A percentile compares a stretch with the other conserved stretches of the same genome.
Evolutionary conservation across 2,113 vertebrate genomes (phyloP).

Genomic region (Oryzias woworae): DNA sequence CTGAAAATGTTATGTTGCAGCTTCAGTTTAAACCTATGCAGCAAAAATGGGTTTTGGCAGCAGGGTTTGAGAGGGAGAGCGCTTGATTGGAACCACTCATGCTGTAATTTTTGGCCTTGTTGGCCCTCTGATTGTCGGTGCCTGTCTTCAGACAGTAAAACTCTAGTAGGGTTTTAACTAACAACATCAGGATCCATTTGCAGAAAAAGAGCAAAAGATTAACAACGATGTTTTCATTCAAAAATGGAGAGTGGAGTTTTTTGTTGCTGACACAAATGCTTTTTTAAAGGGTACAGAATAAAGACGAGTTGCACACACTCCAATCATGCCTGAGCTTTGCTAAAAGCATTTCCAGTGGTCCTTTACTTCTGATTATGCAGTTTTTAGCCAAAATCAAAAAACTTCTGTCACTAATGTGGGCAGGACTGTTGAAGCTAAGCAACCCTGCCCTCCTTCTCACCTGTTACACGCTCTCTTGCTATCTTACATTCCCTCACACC

Average conservation of each 20-base stretch:
- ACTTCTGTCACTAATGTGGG: too few relatives aligned
- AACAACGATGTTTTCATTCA: constrained; percentile 10
- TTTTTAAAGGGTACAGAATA: too few relatives aligned
- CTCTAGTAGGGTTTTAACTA: constrained; percentile 68
- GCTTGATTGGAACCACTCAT: constrained; percentile 66
- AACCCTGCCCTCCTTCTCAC: too few relatives aligned
- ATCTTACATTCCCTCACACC: too few relatives aligned
- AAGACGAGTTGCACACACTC: too few relatives aligned
- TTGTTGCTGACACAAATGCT: neutral
- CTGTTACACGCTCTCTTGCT: too few relatives aligned
- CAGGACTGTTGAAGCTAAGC: too few relatives aligned
- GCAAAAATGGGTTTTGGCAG: constrained; percentile 47
- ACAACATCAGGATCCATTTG: constrained; percentile 56
- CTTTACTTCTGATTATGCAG: too few relatives aligned
- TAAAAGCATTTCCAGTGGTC: too few relatives aligned
- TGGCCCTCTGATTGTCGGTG: constrained; percentile 68
- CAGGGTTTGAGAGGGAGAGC: constrained; percentile 33
- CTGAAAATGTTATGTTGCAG: constrained; percentile 36
- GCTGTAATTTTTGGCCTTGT: constrained; percentile 71
- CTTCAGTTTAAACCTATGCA: constrained; percentile 42
- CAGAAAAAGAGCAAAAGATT: constrained; percentile 28
- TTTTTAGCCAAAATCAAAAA: too few relatives aligned
- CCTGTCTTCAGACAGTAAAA: constrained; percentile 78
- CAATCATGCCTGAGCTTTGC: too few relatives aligned
- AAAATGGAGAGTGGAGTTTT: neutral